Percentiles rank a stretch among this genome's conserved stretches.
These are phyloP conservation scores for Microchirus variegatus DNA, from an alignment of 2,797 vertebrate species.

Conservation along the genomic window DNA sequence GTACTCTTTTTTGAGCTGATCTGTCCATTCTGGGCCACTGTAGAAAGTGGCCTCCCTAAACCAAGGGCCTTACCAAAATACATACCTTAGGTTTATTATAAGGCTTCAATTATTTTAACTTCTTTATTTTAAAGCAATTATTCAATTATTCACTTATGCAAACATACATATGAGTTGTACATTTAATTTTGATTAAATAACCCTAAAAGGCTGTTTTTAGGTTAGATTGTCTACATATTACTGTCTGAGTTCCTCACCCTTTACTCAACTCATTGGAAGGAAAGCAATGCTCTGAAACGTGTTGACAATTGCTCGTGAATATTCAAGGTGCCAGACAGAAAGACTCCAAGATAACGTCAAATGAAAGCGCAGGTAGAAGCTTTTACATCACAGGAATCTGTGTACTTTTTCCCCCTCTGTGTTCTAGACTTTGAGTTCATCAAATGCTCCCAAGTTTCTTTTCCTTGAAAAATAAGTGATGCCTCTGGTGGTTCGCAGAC, in stretches of 20 bases:
- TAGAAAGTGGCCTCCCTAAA: no score
- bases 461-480: constrained; percentile 28
- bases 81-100: no score
- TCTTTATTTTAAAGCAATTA: neutral
- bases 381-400: constrained; percentile 17
- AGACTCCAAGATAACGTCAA: constrained; percentile 19
- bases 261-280: constrained; percentile 44
- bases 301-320: constrained; percentile 60
- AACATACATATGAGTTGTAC: neutral
- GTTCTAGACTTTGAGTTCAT: constrained; percentile 30
- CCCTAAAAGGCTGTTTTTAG: constrained; percentile 45
- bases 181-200: no score
- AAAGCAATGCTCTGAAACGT: constrained; percentile 46
- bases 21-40: no score
- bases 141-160: neutral
- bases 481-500: constrained; percentile 47
- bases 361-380: constrained; percentile 30
- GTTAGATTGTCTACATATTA: constrained; percentile 38
- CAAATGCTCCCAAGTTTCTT: constrained; percentile 25
- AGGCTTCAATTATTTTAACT: no score
- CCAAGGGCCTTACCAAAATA: no score
- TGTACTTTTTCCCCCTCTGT: constrained; percentile 4
- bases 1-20: no score
- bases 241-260: constrained; percentile 27
- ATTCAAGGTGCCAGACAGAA: constrained; percentile 34